These are phyloP conservation scores for Guaruba guarouba DNA, from an alignment of 2,113 vertebrate species.

Conservation along the genomic window DNA sequence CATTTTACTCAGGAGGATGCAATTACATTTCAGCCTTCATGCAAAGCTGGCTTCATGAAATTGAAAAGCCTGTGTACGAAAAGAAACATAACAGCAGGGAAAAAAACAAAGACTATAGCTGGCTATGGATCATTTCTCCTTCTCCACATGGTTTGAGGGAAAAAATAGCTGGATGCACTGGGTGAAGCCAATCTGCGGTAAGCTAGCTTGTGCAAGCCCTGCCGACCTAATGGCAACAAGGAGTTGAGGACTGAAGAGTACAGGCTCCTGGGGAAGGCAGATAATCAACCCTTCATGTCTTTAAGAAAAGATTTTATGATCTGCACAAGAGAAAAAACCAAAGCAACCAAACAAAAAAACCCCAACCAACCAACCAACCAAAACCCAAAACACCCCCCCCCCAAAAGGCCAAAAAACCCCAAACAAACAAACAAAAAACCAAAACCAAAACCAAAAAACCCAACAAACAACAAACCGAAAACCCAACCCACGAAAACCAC, in stretches of 20 bases:
- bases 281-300: neutral
- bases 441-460: neutral
- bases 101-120: neutral
- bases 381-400: neutral
- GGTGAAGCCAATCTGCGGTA: neutral
- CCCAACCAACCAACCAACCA: neutral
- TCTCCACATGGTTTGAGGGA: constrained; percentile 30
- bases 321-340: neutral
- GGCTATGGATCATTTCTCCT: constrained; percentile 38
- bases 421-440: neutral
- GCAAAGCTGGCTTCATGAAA: constrained; percentile 42
- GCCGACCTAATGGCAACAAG: neutral
- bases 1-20: constrained; percentile 49
- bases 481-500: neutral
- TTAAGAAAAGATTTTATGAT: neutral
- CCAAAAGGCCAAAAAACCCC: no score
- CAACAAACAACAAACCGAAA: neutral
- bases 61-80: constrained; percentile 10
- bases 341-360: neutral
- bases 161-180: constrained; percentile 14
- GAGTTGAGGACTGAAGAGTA: neutral
- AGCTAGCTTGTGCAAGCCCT: neutral
- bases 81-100: constrained; percentile 32
- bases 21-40: constrained; percentile 53
- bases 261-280: neutral